A percentile compares a stretch with the other conserved stretches of the same genome.
These are phyloP conservation scores for Setophaga coronata DNA, from an alignment of 2,113 vertebrate species.

Conservation along the genomic window DNA sequence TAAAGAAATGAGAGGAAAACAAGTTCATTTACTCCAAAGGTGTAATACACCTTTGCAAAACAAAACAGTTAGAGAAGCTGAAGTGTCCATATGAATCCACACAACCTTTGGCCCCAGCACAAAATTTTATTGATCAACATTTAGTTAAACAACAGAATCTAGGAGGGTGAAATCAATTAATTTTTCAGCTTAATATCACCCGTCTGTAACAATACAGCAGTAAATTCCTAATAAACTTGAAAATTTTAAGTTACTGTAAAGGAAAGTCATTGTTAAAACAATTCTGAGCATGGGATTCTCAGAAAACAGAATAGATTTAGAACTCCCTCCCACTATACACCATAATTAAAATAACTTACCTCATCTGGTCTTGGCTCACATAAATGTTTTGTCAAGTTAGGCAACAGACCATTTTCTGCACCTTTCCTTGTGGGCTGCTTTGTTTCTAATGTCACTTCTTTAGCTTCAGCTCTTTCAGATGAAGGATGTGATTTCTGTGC, in stretches of 20 bases:
- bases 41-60: background rate
- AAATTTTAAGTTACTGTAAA: background rate
- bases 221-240: background rate
- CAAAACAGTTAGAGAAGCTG: background rate
- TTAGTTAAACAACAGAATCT: background rate
- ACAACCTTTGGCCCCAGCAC: background rate
- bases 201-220: background rate
- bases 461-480: slow-evolving; percentile 44
- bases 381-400: slow-evolving; percentile 67
- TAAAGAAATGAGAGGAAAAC: background rate
- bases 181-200: background rate
- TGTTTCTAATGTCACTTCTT: background rate
- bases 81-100: background rate
- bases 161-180: background rate
- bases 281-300: background rate
- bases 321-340: background rate
- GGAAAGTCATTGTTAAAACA: background rate
- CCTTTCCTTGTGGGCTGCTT: slow-evolving; percentile 23
- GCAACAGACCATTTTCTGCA: slow-evolving; percentile 72
- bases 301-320: background rate
- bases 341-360: slow-evolving; percentile 71
- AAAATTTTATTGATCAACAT: background rate
- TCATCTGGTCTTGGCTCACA: slow-evolving; percentile 70
- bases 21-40: background rate
- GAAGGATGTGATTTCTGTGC: slow-evolving; percentile 52